phyloP scores from a whole-genome alignment of 2,888 invertebrate genomes.

The Lydus trimaculatus region DNA sequence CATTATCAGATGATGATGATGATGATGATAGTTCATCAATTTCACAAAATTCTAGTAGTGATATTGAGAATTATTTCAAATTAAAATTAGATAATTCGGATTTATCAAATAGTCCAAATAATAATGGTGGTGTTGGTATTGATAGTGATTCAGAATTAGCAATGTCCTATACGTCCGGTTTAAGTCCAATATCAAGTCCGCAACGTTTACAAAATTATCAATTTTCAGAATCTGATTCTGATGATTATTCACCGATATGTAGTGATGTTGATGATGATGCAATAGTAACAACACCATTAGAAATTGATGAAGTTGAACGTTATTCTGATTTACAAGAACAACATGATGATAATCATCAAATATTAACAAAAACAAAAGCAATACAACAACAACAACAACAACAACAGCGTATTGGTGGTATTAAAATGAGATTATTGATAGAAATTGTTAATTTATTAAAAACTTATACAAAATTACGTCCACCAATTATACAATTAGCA shows the following conservation, averaged over 20 bases:
- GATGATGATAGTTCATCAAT: no score
- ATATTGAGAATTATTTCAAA: slow-evolving; percentile 8
- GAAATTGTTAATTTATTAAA: slow-evolving; percentile 45
- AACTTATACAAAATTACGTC: slow-evolving; percentile 40
- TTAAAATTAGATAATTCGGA: slow-evolving; percentile 8
- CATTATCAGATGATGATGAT: slow-evolving; percentile 10
- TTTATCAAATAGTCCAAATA: slow-evolving; percentile 4
- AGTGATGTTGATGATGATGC: slow-evolving; percentile 62
- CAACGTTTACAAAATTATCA: slow-evolving; percentile 24
- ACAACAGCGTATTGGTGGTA: neutral
- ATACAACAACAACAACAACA: neutral
- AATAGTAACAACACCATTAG: slow-evolving; percentile 12
- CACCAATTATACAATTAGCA: slow-evolving; percentile 41
- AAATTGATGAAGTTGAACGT: slow-evolving; percentile 11
- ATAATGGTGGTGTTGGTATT: no score
- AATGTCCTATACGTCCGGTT: slow-evolving; percentile 37
- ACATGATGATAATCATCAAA: slow-evolving; percentile 14
- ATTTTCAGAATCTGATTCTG: slow-evolving; percentile 63
- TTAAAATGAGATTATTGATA: slow-evolving; percentile 40
- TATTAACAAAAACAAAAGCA: slow-evolving; percentile 17
- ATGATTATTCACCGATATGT: slow-evolving; percentile 73
- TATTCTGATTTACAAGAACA: slow-evolving; percentile 16
- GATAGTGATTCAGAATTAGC: slow-evolving; percentile 44
- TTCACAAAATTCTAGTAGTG: slow-evolving; percentile 8
- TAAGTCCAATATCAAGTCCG: slow-evolving; percentile 31